Conservation (phyloP, 2,113 vertebrate genomes). For the Podarcis raffonei region DNA sequence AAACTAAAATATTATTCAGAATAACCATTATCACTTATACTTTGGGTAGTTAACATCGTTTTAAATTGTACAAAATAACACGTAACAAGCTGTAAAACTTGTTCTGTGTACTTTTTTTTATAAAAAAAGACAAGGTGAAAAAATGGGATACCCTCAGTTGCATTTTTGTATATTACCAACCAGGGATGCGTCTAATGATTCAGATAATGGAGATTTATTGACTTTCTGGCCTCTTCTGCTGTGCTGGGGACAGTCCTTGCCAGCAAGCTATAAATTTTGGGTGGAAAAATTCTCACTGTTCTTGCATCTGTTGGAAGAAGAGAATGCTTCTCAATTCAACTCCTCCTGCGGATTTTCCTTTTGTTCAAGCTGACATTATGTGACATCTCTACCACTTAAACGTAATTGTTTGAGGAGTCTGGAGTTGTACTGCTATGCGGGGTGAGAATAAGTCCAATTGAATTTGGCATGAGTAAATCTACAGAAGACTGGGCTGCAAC, state of each 20-base stretch:
- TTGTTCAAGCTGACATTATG: slow-evolving; percentile 26
- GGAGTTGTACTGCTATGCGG: neutral
- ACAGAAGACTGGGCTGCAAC: neutral
- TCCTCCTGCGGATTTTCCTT: slow-evolving; percentile 20
- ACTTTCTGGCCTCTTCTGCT: slow-evolving; percentile 50
- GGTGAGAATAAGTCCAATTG: slow-evolving; percentile 38
- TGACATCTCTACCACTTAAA: slow-evolving; percentile 38
- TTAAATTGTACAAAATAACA: slow-evolving; percentile 47
- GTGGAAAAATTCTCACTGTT: slow-evolving; percentile 54
- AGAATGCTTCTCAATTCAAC: slow-evolving; percentile 45
- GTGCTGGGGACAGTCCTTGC: slow-evolving; percentile 60
- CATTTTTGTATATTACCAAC: slow-evolving; percentile 59
- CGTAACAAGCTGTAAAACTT: slow-evolving; percentile 30
- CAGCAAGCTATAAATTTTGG: slow-evolving; percentile 56
- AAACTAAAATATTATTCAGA: slow-evolving; percentile 16
- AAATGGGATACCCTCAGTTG: slow-evolving; percentile 46
- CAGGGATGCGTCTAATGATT: slow-evolving; percentile 57
- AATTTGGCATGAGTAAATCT: neutral
- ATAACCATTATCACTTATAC: neutral
- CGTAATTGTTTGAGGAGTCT: slow-evolving; percentile 38
- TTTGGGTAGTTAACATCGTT: slow-evolving; percentile 4
- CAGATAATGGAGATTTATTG: slow-evolving; percentile 65
- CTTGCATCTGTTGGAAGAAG: slow-evolving; percentile 43
- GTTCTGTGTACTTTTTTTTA: slow-evolving; percentile 43
- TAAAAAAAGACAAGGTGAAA: slow-evolving; percentile 40